Evolutionary conservation across 2,888 invertebrate genomes (phyloP), one percentile per base, ranked within the genome.

Genomic region (Junonia oenone): DNA sequence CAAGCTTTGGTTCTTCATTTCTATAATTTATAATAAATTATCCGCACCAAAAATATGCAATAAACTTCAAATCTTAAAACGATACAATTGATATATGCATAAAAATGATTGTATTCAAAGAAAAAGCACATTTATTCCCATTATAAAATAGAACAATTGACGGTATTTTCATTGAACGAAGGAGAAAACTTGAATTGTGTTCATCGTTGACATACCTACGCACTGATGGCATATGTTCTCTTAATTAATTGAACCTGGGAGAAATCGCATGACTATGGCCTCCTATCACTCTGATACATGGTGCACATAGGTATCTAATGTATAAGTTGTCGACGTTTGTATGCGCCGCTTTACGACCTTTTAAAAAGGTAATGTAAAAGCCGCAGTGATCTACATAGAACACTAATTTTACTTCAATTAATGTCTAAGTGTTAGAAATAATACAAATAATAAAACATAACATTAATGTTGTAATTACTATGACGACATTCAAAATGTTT

Each of bases 111-210:
- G 19, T 35, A 27, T 27, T 43, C 17, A 48, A 35, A 48, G 46
- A 59, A 57, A 53, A 51, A 54, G 45, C 22, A 13, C 43, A 13
- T 26, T 63, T 60, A 63, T 66, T 68, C 64, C 70, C 58, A 73
- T 69, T 70, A 67, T 69, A 59, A 64, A 64, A 61, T 66, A 58
- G 67, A 73, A 73, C 72, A 73, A 72, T 72, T 63, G 67, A 62
- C 56, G 49, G 57, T 59, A 65, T 63, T 64, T 63, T 54, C 60
- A 58, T 57, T 57, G 54, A 55, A 49, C 40, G 51, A 51, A 51
- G 58, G 65, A 65, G 68, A 65, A 64, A 61, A 64, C 52, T 53
- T 46, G 51, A 52, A 64, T 63, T 63, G 61, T 60, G 59, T 56
- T 64, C 58, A 54, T 52, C 47, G 51, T 55, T 56, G 62, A 51